A percentile compares a stretch with the other conserved stretches of the same genome.
Conservation (phyloP, 2,113 vertebrate genomes). For the Hipposideros armiger region DNA sequence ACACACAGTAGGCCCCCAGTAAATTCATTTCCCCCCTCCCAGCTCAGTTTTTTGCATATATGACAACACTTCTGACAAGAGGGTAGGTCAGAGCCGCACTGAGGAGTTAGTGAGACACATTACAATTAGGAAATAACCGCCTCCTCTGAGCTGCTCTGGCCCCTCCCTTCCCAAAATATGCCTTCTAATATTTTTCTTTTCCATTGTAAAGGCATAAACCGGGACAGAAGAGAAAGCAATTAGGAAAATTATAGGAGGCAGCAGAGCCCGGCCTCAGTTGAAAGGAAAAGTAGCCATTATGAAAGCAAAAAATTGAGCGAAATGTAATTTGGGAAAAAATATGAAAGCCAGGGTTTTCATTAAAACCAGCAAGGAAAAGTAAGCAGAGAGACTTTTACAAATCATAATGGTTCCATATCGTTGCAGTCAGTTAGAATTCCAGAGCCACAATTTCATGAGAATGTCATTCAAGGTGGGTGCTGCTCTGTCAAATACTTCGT, state of each 20-base stretch:
- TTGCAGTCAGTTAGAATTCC: background rate
- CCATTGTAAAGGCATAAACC: slow-evolving; percentile 52
- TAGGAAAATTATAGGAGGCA: slow-evolving; percentile 65
- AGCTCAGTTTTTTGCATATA: background rate
- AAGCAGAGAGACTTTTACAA: slow-evolving; percentile 12
- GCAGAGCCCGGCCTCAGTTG: slow-evolving; percentile 32
- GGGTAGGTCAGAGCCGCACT: fast-evolving
- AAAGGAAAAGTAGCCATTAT: slow-evolving; percentile 56
- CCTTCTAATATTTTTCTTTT: slow-evolving; percentile 37
- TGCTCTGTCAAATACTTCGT: background rate
- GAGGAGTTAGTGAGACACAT: background rate
- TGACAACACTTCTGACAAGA: background rate
- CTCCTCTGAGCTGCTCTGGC: background rate
- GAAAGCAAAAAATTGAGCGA: slow-evolving; percentile 48
- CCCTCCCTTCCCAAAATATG: background rate
- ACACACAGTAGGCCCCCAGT: background rate
- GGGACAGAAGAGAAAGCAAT: slow-evolving; percentile 67
- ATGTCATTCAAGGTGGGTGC: background rate
- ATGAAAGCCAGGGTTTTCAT: background rate
- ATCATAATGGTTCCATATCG: no score
- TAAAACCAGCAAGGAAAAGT: background rate
- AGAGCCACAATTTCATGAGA: background rate
- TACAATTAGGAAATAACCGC: background rate
- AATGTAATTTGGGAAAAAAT: background rate
- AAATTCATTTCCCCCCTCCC: background rate